Percentiles rank a stretch among this genome's conserved stretches.
Evolutionary conservation across 2,797 vertebrate genomes (phyloP).

Genomic region (Enteromius treurensis): DNA sequence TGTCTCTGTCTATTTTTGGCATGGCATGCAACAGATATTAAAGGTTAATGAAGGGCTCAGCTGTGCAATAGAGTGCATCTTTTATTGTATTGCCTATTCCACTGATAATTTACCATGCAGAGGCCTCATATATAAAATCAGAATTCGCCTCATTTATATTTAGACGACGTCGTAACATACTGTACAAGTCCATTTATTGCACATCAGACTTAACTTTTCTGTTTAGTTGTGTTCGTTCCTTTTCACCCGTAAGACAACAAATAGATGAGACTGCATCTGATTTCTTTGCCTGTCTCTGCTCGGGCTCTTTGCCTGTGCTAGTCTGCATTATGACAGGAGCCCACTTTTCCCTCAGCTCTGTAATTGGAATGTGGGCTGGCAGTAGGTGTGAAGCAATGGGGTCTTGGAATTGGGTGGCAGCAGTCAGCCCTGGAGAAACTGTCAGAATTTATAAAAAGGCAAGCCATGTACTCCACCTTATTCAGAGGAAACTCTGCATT

Average conservation of each 20-base stretch:
- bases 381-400: slow-evolving; percentile 76
- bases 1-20: slow-evolving; percentile 28
- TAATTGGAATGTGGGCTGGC: slow-evolving; percentile 78
- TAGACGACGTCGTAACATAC: not conserved
- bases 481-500: slow-evolving; percentile 68
- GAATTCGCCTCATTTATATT: not conserved
- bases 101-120: slow-evolving; percentile 2
- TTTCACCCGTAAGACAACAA: slow-evolving; percentile 30
- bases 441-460: slow-evolving; percentile 70
- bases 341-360: slow-evolving; percentile 62
- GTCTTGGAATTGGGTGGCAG: slow-evolving; percentile 73
- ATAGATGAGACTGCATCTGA: slow-evolving; percentile 34
- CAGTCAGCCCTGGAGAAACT: slow-evolving; percentile 70
- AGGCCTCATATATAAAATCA: not conserved
- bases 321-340: slow-evolving; percentile 66
- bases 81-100: slow-evolving; percentile 20
- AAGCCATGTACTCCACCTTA: slow-evolving; percentile 61
- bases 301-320: slow-evolving; percentile 40
- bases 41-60: slow-evolving; percentile 54
- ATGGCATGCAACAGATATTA: slow-evolving; percentile 17
- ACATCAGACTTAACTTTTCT: slow-evolving; percentile 19
- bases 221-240: not conserved
- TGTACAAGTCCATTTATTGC: not conserved
- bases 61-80: slow-evolving; percentile 12
- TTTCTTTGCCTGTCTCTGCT: slow-evolving; percentile 47